phyloP scores from a whole-genome alignment of 2,113 vertebrate species.

The Poicephalus gulielmi region DNA sequence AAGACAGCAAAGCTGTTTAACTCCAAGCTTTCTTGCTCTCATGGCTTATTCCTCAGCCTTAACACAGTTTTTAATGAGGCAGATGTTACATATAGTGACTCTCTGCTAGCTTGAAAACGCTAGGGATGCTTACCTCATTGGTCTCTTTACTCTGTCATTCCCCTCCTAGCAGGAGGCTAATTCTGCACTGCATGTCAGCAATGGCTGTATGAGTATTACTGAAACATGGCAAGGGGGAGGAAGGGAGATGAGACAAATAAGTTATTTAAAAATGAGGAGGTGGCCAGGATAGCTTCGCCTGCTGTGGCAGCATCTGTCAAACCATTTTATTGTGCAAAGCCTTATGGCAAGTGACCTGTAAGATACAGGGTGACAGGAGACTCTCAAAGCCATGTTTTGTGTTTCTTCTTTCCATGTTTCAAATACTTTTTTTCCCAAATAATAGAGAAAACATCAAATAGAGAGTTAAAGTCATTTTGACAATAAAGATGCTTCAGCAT shows the following conservation, averaged over 20 bases:
- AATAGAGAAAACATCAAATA: neutral
- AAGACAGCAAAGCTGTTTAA: slow-evolving; percentile 6
- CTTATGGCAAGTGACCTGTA: neutral
- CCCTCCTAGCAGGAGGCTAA: neutral
- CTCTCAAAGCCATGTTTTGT: neutral
- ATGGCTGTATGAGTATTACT: neutral
- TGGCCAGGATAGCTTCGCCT: neutral
- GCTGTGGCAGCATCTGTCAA: neutral
- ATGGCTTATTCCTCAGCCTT: neutral
- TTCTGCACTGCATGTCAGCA: neutral
- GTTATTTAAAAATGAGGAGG: neutral
- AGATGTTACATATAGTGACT: neutral
- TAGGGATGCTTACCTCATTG: neutral
- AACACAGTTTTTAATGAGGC: slow-evolving; percentile 6
- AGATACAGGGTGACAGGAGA: neutral
- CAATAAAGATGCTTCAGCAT: neutral
- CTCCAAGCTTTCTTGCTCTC: neutral
- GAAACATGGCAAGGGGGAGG: neutral
- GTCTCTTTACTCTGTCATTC: neutral
- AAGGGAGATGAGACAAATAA: neutral
- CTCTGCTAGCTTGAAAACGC: neutral
- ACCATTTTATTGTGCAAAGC: neutral
- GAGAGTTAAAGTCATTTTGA: neutral
- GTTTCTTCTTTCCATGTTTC: neutral
- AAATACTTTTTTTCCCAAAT: neutral